A percentile compares a stretch with the other conserved stretches of the same genome.
These are phyloP conservation scores for Drosophila mimica DNA, from an alignment of 2,888 invertebrate genomes.

Conservation along the genomic window DNA sequence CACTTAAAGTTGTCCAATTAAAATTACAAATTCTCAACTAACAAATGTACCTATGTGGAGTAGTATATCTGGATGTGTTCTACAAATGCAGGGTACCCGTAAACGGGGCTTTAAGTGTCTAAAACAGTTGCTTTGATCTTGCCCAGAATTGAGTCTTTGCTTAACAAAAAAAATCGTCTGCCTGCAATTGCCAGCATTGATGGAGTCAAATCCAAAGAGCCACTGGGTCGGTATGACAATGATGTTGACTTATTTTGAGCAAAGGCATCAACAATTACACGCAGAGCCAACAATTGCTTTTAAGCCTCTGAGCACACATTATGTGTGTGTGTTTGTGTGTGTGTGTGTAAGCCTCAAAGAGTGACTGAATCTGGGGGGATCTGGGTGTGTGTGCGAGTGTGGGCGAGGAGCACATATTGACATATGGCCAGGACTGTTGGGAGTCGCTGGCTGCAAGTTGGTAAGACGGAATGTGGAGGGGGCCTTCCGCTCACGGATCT, in stretches of 20 bases:
- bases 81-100: conserved; percentile 5
- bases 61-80: not conserved
- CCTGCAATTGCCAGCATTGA: conserved; percentile 25
- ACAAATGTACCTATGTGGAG: not conserved
- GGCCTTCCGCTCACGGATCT: conserved; percentile 14
- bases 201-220: conserved; percentile 15
- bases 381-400: not conserved
- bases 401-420: conserved; percentile 13
- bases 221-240: conserved; percentile 30
- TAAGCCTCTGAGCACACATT: conserved; percentile 10
- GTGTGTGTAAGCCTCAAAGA: not conserved
- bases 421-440: conserved; percentile 16
- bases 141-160: conserved; percentile 19
- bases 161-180: conserved; percentile 16
- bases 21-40: not conserved
- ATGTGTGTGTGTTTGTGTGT: not conserved
- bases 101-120: not conserved
- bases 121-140: conserved; percentile 35
- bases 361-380: not conserved
- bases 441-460: not conserved
- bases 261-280: conserved; percentile 50
- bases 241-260: conserved; percentile 62
- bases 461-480: not conserved
- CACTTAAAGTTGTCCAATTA: not conserved
- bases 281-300: conserved; percentile 40